Evolutionary conservation across 2,797 vertebrate genomes (phyloP).

Genomic region (Peromyscus eremicus): DNA sequence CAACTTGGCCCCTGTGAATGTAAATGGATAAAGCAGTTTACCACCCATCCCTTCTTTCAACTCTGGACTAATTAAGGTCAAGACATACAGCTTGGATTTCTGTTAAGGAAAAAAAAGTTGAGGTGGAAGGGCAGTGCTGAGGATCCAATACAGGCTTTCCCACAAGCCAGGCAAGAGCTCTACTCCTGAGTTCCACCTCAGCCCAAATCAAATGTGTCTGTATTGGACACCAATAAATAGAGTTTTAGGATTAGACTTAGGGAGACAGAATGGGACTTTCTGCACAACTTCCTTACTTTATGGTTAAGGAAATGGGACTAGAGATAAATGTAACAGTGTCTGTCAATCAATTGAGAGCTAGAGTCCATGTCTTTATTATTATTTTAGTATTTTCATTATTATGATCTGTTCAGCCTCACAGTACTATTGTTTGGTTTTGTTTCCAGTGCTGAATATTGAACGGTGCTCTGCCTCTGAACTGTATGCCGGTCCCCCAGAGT

Average conservation of each 20-base stretch:
- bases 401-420: not conserved
- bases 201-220: not conserved
- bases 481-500: not conserved
- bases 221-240: not conserved
- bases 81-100: not conserved
- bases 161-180: not conserved
- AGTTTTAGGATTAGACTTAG: not conserved
- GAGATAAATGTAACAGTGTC: not conserved
- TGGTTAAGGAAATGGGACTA: not conserved
- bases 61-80: not conserved
- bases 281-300: not conserved
- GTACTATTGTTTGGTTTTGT: not conserved
- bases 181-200: not conserved
- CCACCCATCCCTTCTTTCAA: not conserved
- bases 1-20: constrained; percentile 2
- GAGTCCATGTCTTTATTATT: not conserved
- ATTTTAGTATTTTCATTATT: not conserved
- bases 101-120: not conserved
- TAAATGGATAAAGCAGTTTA: not conserved
- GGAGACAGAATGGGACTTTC: not conserved
- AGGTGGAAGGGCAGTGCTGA: not conserved
- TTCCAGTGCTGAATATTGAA: not conserved
- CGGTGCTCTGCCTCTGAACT: not conserved
- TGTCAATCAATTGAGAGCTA: not conserved
- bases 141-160: not conserved